Conservation (phyloP, 1,140 invertebrate species). For the Ceratina australensis region DNA sequence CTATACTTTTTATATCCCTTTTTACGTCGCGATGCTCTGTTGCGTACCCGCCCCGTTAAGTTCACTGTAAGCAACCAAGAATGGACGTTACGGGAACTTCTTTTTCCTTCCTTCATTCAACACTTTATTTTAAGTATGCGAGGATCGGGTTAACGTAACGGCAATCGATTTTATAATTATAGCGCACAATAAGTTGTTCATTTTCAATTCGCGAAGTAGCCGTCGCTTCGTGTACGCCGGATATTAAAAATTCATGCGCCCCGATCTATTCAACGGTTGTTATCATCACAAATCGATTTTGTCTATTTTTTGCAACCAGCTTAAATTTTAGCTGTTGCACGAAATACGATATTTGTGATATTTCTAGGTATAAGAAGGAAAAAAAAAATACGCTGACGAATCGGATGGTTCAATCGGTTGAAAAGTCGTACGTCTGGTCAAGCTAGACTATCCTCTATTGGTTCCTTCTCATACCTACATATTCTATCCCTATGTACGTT, state of each 20-base stretch:
- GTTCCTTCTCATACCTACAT: slow-evolving; percentile 1
- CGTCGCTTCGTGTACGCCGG: too few species aligned
- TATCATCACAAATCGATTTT: slow-evolving; percentile 26
- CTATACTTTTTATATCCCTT: slow-evolving; percentile 19
- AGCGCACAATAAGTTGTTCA: too few species aligned
- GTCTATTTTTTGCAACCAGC: too few species aligned
- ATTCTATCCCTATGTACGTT: slow-evolving; percentile 8
- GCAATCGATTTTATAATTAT: too few species aligned
- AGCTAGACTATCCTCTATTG: neutral
- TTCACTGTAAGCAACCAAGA: slow-evolving; percentile 27
- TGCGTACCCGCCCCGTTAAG: slow-evolving; percentile 28
- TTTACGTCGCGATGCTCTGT: slow-evolving; percentile 15
- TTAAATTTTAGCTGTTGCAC: too few species aligned
- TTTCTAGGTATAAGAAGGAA: neutral
- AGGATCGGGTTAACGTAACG: too few species aligned
- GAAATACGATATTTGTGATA: neutral
- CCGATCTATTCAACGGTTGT: slow-evolving; percentile 13
- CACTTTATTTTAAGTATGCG: too few species aligned
- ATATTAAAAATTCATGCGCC: too few species aligned
- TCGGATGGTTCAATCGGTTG: slow-evolving; percentile 7
- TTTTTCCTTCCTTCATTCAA: neutral
- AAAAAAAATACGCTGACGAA: slow-evolving; percentile 8
- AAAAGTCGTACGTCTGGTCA: neutral
- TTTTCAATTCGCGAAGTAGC: too few species aligned
- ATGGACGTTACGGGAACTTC: slow-evolving; percentile 5